A percentile compares a stretch with the other conserved stretches of the same genome.
These are phyloP conservation scores for Euphonia xanthogaster DNA, from an alignment of 2,797 vertebrate species.

Conservation along the genomic window DNA sequence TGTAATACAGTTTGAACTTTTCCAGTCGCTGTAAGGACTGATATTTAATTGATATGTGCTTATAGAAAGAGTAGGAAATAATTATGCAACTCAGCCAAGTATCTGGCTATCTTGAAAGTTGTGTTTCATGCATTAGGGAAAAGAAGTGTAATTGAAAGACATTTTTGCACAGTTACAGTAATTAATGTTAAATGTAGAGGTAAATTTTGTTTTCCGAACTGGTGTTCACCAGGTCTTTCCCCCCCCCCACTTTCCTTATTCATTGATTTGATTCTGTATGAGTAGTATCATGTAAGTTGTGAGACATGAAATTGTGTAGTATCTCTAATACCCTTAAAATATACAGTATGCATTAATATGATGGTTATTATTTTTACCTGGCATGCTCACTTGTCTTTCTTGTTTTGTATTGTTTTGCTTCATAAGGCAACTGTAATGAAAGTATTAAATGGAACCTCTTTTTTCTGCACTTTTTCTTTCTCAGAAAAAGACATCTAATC, in stretches of 20 bases:
- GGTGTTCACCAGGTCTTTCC: background rate
- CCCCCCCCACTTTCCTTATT: background rate
- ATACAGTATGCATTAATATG: background rate
- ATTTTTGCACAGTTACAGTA: background rate
- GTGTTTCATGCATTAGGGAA: background rate
- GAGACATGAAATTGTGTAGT: background rate
- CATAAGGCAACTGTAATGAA: background rate
- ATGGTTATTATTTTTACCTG: background rate
- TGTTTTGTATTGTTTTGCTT: background rate
- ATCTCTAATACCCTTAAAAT: slow-evolving; percentile 6
- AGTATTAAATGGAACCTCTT: background rate
- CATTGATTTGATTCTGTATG: slow-evolving; percentile 31
- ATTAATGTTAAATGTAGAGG: background rate
- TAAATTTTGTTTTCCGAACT: slow-evolving; percentile 1
- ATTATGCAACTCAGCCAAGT: background rate
- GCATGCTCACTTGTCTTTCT: background rate
- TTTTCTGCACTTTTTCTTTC: background rate
- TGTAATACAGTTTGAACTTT: background rate
- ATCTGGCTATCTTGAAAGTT: background rate
- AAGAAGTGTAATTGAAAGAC: background rate
- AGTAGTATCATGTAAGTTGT: slow-evolving; percentile 28
- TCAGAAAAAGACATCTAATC: background rate
- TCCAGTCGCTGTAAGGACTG: background rate
- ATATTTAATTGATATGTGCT: background rate
- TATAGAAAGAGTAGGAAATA: background rate